Percentiles rank a stretch among this genome's conserved stretches.
These are phyloP conservation scores for Pseudococcus jackbeardsleyi DNA, from an alignment of 2,888 invertebrate genomes.

Conservation along the genomic window DNA sequence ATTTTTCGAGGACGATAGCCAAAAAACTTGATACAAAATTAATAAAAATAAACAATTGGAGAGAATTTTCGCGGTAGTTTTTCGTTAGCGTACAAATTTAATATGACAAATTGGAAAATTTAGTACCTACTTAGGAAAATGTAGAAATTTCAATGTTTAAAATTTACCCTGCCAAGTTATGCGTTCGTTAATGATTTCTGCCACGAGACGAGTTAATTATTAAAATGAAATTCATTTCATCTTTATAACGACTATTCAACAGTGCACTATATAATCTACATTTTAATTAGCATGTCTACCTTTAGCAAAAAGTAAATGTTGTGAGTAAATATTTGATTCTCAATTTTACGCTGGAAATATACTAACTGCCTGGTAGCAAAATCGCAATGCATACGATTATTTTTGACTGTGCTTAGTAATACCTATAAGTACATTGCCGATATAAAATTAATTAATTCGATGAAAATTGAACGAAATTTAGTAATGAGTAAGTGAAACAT, in stretches of 20 bases:
- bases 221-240: conserved; percentile 11
- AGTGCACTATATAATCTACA: neutral
- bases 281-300: conserved; percentile 2
- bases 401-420: neutral
- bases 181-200: neutral
- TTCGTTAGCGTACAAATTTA: neutral
- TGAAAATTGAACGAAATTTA: neutral
- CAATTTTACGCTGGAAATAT: conserved; percentile 11
- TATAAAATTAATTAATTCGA: neutral
- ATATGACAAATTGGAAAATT: conserved; percentile 16
- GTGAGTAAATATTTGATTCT: conserved; percentile 15
- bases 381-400: neutral
- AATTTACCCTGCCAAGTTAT: neutral
- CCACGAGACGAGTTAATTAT: neutral
- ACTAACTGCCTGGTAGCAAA: neutral
- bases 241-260: neutral
- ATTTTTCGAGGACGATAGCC: conserved; percentile 17
- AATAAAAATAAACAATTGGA: conserved; percentile 17
- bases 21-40: conserved; percentile 5
- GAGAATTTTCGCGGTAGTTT: neutral
- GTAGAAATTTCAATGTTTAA: neutral
- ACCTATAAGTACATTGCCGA: neutral
- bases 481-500: neutral
- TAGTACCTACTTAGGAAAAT: neutral
- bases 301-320: neutral